phyloP scores from a whole-genome alignment of 2,797 vertebrate species.

The Philypnodon macrostomus region DNA sequence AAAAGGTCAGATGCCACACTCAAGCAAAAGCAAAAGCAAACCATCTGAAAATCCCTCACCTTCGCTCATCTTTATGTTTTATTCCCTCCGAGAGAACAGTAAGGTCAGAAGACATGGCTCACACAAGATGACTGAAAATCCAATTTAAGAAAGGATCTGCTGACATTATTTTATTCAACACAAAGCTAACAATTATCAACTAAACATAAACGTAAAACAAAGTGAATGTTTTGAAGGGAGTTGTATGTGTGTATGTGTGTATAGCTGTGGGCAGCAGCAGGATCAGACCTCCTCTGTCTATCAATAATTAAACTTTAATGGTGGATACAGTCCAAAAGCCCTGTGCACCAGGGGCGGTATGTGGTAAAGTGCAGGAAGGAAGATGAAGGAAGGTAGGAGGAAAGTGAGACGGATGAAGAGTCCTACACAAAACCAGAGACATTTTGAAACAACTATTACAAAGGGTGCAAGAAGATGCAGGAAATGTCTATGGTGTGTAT shows the following conservation, averaged over 20 bases:
- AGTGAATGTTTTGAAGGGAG: too few relatives aligned
- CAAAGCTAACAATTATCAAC: background rate
- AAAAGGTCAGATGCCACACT: constrained; percentile 33
- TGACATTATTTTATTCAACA: background rate
- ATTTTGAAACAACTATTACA: too few relatives aligned
- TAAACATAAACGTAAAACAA: too few relatives aligned
- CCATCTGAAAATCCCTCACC: background rate
- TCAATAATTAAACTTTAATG: constrained; percentile 66
- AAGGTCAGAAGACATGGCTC: too few relatives aligned
- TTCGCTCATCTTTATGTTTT: background rate
- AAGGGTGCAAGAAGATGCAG: too few relatives aligned
- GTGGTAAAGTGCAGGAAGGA: constrained; percentile 2
- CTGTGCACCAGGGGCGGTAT: constrained; percentile 20
- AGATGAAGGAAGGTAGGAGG: background rate
- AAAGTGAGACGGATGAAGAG: background rate
- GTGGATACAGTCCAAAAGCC: constrained; percentile 31
- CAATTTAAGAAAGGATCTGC: too few relatives aligned
- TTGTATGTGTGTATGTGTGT: constrained; percentile 1
- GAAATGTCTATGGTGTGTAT: too few relatives aligned
- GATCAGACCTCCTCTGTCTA: constrained; percentile 40
- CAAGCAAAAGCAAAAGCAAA: background rate
- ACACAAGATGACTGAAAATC: too few relatives aligned
- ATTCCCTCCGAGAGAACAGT: background rate
- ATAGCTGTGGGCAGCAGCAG: constrained; percentile 26
- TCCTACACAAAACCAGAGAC: background rate